Base-by-base conservation (phyloP, 2,797 vertebrate species). In the Podarcis lilfordi region DNA sequence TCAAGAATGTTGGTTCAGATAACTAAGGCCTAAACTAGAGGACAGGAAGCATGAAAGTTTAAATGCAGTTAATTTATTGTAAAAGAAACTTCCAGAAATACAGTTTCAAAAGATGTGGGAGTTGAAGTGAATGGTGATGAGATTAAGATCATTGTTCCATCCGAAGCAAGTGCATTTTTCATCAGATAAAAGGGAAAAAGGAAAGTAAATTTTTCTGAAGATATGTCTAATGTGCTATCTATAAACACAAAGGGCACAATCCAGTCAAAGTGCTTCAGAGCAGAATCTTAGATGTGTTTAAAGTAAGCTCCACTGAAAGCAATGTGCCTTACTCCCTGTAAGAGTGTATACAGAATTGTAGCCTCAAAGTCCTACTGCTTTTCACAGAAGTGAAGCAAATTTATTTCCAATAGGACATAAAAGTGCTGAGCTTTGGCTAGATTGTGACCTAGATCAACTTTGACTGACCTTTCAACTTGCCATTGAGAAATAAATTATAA, bases 51-150 rank as follows among this genome's bases (percentile, higher is more conserved):
- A 83, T 40, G 91, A 81, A 80, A 50, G 76, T 91, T 80, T 92
- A 90, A 94, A 91, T 91, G 82, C 61, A 68, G 79, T 75, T 93
- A 43, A 43, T 43, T 43, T 9, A 61, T 50, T 91, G 92, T 81
- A 77, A 43, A 61, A 86, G 50, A 68, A 25, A 78, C 35, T 89
- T 75, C 4, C 37, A 89, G 91, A 93, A 95, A 87, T 86, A 78
- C 91, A 86, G 19, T 90, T 94, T 86, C 74, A 78, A 94, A 95
- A 91, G 59, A 43, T 90, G 29, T n/a, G 13, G 90, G 80, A 88
- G 88, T 82, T 89, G 71, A 95, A 93, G 77, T 0, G 0, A 91
- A 80, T 74, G 55, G 29, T 71, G 88, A 91, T 80, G 23, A 89
- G 35, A 66, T 81, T 91, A 80, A n/a, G 85, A 84, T 82, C 21